Evolutionary conservation across 2,888 invertebrate genomes (phyloP), one percentile per base, ranked within the genome.

Genomic region (Periphyllus acericola): DNA sequence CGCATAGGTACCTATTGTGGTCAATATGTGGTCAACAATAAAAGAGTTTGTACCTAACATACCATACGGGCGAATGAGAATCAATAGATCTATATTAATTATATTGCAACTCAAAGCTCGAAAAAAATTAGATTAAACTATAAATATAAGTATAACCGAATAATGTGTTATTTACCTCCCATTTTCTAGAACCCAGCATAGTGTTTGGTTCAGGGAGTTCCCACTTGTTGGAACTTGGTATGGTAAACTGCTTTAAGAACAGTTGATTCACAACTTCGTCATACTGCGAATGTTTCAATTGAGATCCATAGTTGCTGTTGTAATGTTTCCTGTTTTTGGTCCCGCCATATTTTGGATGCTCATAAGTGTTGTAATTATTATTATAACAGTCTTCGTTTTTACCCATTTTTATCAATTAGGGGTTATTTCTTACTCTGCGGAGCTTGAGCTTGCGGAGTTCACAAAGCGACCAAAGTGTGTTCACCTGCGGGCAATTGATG

Each of bases 371-470:
- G 78, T 72, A 25, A 40, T 86, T 55, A 19, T 80, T 80, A 66
- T 87, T 80, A 32, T 36, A 36, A 36, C 40, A 72, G n/a, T 87
- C 78, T 71, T 86, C 85, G 29, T 68, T 84, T 52, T 78, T 86
- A 14, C 79, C 79, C 85, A 86, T 86, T 76, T 55, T 74, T 36
- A 40, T 46, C 21, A 60, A 60, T 1, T 3, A 60, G 9, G 36
- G n/a, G 19, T 83, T 74, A 46, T 80, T 52, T 74, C 9, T 74
- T 21, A 6, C 32, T 74, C 9, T 32, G 3, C 29, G 17, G 14
- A 29, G 14, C n/a, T n/a, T n/a, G n/a, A n/a, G n/a, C 29, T 68
- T 68, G 60, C 60, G 6, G 21, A 21, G 21, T 60, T 60, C 60
- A 60, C 21, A 60, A 21, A 60, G 19, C 25, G 29, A 68, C n/a